Conservation (phyloP, 2,888 invertebrate species). For the Endotricha flammealis region DNA sequence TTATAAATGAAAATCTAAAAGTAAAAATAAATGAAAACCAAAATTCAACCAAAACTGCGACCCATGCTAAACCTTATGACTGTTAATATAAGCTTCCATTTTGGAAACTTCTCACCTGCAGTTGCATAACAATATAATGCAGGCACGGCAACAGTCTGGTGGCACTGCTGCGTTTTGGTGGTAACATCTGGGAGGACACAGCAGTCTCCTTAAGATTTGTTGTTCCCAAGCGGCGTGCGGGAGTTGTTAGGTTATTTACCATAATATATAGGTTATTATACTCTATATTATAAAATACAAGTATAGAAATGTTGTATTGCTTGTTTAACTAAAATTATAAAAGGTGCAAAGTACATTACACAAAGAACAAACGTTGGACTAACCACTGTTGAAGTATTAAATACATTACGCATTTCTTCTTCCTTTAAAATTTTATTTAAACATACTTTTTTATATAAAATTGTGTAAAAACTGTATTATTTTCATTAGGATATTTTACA, state of each 20-base stretch:
- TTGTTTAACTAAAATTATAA: too few species aligned
- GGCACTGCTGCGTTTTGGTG: slow-evolving; percentile 64
- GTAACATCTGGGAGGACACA: slow-evolving; percentile 69
- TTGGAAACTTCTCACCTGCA: slow-evolving; percentile 72
- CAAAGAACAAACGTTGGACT: too few species aligned
- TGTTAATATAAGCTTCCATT: slow-evolving; percentile 40
- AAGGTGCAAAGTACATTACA: too few species aligned
- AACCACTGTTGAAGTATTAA: too few species aligned
- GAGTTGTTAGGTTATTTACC: slow-evolving; percentile 20
- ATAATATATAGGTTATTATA: too few species aligned
- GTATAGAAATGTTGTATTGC: too few species aligned
- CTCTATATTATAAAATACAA: too few species aligned
- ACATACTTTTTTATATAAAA: too few species aligned
- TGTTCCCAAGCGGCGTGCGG: slow-evolving; percentile 46
- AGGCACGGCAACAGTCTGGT: slow-evolving; percentile 63
- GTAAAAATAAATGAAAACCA: slow-evolving; percentile 9
- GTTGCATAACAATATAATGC: slow-evolving; percentile 67
- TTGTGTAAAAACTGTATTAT: too few species aligned
- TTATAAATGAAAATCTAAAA: neutral
- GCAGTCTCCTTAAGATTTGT: slow-evolving; percentile 57
- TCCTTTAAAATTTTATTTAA: too few species aligned
- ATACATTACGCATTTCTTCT: too few species aligned
- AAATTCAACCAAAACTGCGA: slow-evolving; percentile 5
- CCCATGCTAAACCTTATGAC: slow-evolving; percentile 14
- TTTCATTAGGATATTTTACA: too few species aligned